These are phyloP conservation scores for Octodonta nipae DNA, from an alignment of 2,888 invertebrate genomes.

Conservation along the genomic window DNA sequence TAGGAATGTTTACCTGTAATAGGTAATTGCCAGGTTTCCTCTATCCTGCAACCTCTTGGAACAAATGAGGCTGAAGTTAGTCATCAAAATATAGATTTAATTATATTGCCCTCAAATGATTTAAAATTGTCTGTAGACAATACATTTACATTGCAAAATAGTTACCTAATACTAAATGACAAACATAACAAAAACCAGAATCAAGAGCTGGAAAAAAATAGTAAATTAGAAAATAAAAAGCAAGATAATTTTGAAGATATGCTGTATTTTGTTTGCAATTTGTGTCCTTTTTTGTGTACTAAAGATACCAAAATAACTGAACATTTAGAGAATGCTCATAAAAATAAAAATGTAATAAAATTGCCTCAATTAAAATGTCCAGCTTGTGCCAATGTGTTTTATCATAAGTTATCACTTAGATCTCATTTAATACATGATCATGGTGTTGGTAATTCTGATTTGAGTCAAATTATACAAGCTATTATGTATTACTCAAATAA, in stretches of 20 bases:
- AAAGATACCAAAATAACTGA: conserved; percentile 30
- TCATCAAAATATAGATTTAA: conserved; percentile 24
- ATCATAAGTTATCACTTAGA: conserved; percentile 45
- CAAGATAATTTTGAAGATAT: conserved; percentile 26
- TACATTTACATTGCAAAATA: conserved; percentile 16
- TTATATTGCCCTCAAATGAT: conserved; percentile 22
- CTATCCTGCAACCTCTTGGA: conserved; percentile 29
- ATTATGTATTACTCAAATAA: conserved; percentile 33
- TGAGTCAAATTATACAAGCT: conserved; percentile 45
- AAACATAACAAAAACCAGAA: conserved; percentile 12
- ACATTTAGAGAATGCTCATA: conserved; percentile 33
- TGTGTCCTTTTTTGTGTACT: conserved; percentile 33
- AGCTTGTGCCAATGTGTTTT: conserved; percentile 53
- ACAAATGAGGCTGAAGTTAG: conserved; percentile 17
- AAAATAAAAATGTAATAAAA: conserved; percentile 41
- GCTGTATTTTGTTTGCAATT: conserved; percentile 31
- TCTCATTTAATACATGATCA: conserved; percentile 56
- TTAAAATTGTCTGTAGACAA: conserved; percentile 21
- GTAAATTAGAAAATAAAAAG: conserved; percentile 8
- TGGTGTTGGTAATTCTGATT: conserved; percentile 48
- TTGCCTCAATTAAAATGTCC: conserved; percentile 49
- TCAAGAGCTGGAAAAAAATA: conserved; percentile 5
- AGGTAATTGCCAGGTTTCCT: conserved; percentile 29
- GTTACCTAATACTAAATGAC: conserved; percentile 25
- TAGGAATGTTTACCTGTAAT: conserved; percentile 31